Base-by-base conservation (phyloP, 2,888 invertebrate genomes). In the Habroteleia sp. region DNA sequence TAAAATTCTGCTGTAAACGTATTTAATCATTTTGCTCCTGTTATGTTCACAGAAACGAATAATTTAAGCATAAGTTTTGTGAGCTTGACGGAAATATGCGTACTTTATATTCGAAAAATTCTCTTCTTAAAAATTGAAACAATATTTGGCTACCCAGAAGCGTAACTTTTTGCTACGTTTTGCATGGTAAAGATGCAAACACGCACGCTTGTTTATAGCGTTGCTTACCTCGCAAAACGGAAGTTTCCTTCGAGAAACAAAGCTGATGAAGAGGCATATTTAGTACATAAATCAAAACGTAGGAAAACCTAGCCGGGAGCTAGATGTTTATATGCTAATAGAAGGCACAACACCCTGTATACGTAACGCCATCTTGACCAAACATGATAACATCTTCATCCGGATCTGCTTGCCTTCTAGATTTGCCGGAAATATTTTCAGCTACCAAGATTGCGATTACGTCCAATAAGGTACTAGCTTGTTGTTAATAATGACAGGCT, bases 231-330 rank as follows among this genome's bases (percentile, higher is more conserved):
- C 63, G 76, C 65, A 76, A 76, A 74, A 66, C 74, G 73, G 72
- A 76, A 76, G 75, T 66, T 76, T 68, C 63, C 76, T 76, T 78
- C 63, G 74, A 77, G 76, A 75, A 78, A 72, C 76, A 76, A 77
- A 78, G 76, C 77, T 77, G 79, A 74, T 76, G 77, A 82, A 80
- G 81, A 83, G 87, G 86, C 87, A 87, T 87, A 87, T 88, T 88
- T 86, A 83, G 85, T 85, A 83, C 83, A 87, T 88, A 87, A 87
- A 88, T 88, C 87, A 87, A 83, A 86, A 78, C 80, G 69, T 81
- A 78, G 82, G 81, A 84, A 82, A 80, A 77, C 80, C 78, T 81
- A 44, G 84, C 86, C 84, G 76, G 81, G 76, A 84, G 87, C 85
- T 80, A 83, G 80, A 84, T 84, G 84, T 86, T 85, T 86, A 83